Base-by-base conservation (phyloP, 2,888 invertebrate genomes). In the Polyommatus iphigenia region DNA sequence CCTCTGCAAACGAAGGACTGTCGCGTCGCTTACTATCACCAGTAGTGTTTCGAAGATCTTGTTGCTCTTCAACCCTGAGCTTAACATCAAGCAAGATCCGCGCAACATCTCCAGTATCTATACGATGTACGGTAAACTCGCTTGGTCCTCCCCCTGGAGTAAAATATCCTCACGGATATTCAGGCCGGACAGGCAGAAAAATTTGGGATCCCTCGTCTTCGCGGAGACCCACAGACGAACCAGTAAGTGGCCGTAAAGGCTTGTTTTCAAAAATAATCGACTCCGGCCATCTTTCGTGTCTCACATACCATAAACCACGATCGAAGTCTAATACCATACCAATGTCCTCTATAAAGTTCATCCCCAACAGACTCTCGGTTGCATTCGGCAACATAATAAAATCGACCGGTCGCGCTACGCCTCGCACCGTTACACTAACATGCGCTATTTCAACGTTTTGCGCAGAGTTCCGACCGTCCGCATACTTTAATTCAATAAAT, bases 301-400 rank as follows among this genome's bases (percentile, higher is more conserved):
- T 20, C 59, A 59, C n/a, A 59, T n/a, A 59, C 59, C 59, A 59
- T 59, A 59, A 0, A 8, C 8, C 8, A 59, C 59, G 59, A 8
- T 59, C 8, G 59, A 59, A 59, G n/a, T 59, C 59, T 59, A 59
- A 59, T 59, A 59, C 59, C 59, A 59, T 59, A 20, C 59, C 59
- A 59, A 20, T 20, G n/a, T 59, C 59, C n/a, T 59, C 59, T n/a
- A 59, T 59, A 59, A 59, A 59, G 7, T 59, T 59, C n/a, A 59
- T 59, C 0, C 59, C 59, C 20, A 59, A 59, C 59, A n/a, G n/a
- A 8, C 59, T 59, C n/a, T 59, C 59, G 6, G 20, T 59, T 59
- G 59, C 59, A 59, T 59, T 0, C 6, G 59, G 59, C 3, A 46
- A 46, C 46, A 46, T 46, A 46, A 46, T 46, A 46, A 46, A 46